These are phyloP conservation scores for Atractosteus spatula DNA, from an alignment of 2,113 vertebrate genomes.

Conservation along the genomic window DNA sequence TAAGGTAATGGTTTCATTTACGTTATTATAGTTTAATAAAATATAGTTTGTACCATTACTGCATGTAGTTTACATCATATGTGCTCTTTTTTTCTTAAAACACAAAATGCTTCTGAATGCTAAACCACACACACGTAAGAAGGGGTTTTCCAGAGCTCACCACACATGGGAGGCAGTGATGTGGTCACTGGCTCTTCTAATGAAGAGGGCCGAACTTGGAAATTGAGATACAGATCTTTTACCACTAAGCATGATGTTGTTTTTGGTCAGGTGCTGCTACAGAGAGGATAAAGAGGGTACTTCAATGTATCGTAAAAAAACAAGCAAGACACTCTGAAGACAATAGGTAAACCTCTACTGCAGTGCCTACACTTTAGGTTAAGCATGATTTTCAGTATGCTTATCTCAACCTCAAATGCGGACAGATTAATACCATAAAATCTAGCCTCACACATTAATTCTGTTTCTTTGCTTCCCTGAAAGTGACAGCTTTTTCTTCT, in stretches of 20 bases:
- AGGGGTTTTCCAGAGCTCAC: background rate
- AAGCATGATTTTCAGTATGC: no score
- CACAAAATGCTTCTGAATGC: conserved; percentile 6
- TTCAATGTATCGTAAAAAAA: no score
- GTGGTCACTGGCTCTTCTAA: background rate
- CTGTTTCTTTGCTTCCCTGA: no score
- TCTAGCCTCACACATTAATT: no score
- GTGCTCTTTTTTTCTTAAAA: background rate
- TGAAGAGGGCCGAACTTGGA: conserved; percentile 3
- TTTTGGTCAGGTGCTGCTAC: background rate
- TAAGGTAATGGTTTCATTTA: no score
- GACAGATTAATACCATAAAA: no score
- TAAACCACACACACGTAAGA: conserved; percentile 5
- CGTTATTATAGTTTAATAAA: no score
- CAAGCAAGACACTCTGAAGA: background rate
- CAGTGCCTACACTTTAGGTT: no score
- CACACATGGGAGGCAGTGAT: background rate
- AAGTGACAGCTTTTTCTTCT: no score
- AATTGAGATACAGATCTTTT: conserved; percentile 2
- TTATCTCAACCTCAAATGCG: no score
- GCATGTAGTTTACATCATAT: background rate
- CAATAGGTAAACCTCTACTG: no score
- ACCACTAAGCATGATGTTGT: background rate
- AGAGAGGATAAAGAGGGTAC: background rate
- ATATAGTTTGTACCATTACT: background rate